Percentiles rank a stretch among this genome's conserved stretches.
Conservation (phyloP, 2,888 invertebrate species). For the Nysson spinosus region DNA sequence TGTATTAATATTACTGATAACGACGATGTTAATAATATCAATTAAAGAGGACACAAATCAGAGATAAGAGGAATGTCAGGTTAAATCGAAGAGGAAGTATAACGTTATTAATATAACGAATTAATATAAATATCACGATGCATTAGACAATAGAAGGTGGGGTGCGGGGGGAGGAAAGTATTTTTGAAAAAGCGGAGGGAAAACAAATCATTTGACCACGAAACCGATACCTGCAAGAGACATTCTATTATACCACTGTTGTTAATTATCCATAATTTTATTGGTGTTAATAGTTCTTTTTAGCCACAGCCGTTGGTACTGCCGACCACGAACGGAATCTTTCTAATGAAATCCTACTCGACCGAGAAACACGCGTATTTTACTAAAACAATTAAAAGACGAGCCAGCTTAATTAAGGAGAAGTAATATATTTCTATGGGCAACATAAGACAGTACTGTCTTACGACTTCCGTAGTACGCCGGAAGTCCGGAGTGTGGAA, state of each 20-base stretch:
- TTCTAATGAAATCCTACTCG: background rate
- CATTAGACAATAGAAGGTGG: conserved; percentile 32
- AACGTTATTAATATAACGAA: background rate
- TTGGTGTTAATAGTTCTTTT: conserved; percentile 48
- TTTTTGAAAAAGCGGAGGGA: conserved; percentile 44
- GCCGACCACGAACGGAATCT: conserved; percentile 30
- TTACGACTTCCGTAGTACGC: too few relatives aligned
- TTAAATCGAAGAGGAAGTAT: background rate
- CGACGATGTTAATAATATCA: conserved; percentile 15
- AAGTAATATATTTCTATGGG: conserved; percentile 52
- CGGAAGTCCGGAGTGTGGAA: too few relatives aligned
- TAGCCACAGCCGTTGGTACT: conserved; percentile 21
- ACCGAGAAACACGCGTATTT: too few relatives aligned
- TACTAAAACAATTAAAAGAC: too few relatives aligned
- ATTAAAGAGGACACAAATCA: conserved; percentile 11
- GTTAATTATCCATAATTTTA: conserved; percentile 56
- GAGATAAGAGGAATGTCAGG: background rate
- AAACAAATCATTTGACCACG: conserved; percentile 59
- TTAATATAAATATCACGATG: conserved; percentile 11
- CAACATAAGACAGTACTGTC: conserved; percentile 11
- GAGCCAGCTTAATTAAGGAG: conserved; percentile 23
- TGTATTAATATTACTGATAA: conserved; percentile 24
- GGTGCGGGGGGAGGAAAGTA: conserved; percentile 36
- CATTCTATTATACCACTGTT: conserved; percentile 52
- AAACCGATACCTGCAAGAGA: conserved; percentile 63